Evolutionary conservation across 2,888 invertebrate genomes (phyloP), one percentile per base, ranked within the genome.

Genomic region (Eucera pruinosa): DNA sequence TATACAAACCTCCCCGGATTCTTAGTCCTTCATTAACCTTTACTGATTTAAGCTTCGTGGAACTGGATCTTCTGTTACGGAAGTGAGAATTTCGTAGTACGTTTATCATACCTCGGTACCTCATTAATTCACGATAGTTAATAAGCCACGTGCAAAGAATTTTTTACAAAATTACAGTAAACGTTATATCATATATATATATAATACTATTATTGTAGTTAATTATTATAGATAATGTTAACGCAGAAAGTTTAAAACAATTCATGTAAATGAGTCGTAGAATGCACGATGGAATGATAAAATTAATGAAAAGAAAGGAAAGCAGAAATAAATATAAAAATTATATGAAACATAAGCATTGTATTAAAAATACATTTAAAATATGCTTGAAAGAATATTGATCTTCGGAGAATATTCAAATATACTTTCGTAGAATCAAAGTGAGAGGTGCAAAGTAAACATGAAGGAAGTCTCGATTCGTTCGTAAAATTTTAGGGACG

Each of bases 1-100:
- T 65, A 54, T 47, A 54, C 65, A 50, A 69, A 45, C 54, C 45
- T n/a, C 65, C 5, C 27, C 11, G n/a, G 65, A 65, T 64, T 15
- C 69, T 45, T 36, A 23, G 30, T 45, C 30, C 66, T 67, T 58
- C 36, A 25, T 65, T 39, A 48, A 39, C 27, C 45, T 47, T 69
- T n/a, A 30, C n/a, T 20, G 9, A 69, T 69, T 54, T 27, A 69
- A 43, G 43, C 61, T n/a, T 30, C 23, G 18, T 18, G 18, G 23
- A 68, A 50, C 23, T 58, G 18, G 47, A 58, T 45, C 39, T 13
- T 27, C n/a, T 23, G 30, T 36, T 47, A 11, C 15, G 45, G 15
- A 41, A 41, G 48, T 41, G 48, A 36, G 47, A 58, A 60, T 67
- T 67, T 67, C 41, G 30, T 27, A 15, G 60, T 60, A 39, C n/a